These are phyloP conservation scores for Anabacerthia variegaticeps DNA, from an alignment of 2,797 vertebrate genomes.

Conservation along the genomic window DNA sequence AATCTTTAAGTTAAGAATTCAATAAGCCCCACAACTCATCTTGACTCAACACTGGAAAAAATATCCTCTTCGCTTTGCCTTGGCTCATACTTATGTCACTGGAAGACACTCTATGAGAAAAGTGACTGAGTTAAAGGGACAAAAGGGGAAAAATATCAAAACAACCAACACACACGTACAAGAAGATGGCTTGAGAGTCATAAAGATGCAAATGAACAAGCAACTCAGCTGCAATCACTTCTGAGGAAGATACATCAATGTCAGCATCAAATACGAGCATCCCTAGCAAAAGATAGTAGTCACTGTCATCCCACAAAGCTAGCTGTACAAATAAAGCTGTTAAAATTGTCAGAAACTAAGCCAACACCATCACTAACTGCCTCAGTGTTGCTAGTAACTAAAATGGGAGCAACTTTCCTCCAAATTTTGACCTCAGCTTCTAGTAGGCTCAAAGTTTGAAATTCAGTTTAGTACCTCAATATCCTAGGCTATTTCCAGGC, in stretches of 20 bases:
- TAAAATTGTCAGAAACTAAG: conserved; percentile 34
- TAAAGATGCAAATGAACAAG: conserved; percentile 44
- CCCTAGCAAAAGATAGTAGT: conserved; percentile 30
- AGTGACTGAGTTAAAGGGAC: neutral
- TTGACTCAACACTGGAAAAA: neutral
- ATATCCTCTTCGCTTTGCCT: neutral
- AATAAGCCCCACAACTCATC: neutral
- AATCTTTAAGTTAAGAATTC: neutral
- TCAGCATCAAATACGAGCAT: neutral
- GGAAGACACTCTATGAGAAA: neutral
- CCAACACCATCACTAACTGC: neutral
- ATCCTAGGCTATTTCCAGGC: neutral
- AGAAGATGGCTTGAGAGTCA: neutral
- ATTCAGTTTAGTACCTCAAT: neutral
- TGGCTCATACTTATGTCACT: neutral
- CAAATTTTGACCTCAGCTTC: conserved; percentile 2
- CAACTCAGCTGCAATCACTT: neutral
- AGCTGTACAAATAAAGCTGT: conserved; percentile 10
- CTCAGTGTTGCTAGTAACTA: neutral
- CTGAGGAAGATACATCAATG: neutral
- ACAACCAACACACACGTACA: neutral
- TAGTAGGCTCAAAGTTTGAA: neutral
- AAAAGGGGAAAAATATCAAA: neutral
- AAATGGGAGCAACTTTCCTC: neutral
- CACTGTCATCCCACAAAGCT: conserved; percentile 26